Base-by-base conservation (phyloP, 2,888 invertebrate species). In the Anorthoa munda region DNA sequence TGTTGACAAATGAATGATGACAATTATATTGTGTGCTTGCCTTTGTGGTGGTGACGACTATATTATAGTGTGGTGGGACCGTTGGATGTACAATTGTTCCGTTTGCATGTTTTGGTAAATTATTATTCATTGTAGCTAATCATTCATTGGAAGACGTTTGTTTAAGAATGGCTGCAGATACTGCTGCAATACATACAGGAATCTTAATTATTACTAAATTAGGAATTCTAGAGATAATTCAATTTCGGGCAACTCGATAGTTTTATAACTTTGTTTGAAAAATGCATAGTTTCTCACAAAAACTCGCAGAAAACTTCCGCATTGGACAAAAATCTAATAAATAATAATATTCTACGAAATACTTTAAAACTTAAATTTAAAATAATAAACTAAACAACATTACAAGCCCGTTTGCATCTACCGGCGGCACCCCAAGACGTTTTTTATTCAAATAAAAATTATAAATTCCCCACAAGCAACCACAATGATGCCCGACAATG, bases 1-100 rank as follows among this genome's bases (percentile, higher is more conserved):
- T 91, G 92, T 91, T 94, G 94, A 95, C 94, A 95, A 95, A 95
- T 94, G 93, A 93, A 92, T 93, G 92, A 93, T 95, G 95, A 95
- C 95, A 95, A 95, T 93, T 92, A 93, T 89, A 94, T 95, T 95
- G 94, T 94, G 93, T 88, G 92, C 91, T 89, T 87, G 91, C 92
- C 91, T 89, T 91, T 90, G 92, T 94, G 90, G 91, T 90, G 77
- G 79, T 90, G 92, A 94, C 92, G 93, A 92, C 93, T 94, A 89
- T 89, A 94, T 94, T 91, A 92, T 92, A 85, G 85, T 84, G 84
- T 86, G 89, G 83, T 77, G 83, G 63, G 76, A 82, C 83, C 86
- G 88, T 89, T 90, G 77, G 64, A 39, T 70, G 55, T 55, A 23
- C 31, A 63, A 83, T 80, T 50, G 68, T 69, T 75, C 84, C 74